These are phyloP conservation scores for Sinocyclocheilus grahami DNA, from an alignment of 2,113 vertebrate species.

Conservation along the genomic window DNA sequence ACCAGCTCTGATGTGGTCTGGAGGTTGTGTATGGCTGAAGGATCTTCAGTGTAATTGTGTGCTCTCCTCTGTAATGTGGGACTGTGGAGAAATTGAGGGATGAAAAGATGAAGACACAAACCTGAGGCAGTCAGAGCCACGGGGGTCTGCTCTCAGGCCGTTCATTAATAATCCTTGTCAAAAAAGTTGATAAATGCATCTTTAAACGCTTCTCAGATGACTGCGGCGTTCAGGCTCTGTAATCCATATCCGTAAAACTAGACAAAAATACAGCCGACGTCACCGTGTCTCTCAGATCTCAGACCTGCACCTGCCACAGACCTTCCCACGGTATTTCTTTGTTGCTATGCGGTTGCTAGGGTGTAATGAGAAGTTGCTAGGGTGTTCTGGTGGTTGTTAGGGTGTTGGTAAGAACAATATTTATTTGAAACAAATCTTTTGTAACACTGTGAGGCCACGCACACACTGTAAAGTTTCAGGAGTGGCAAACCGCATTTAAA, in stretches of 20 bases:
- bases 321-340: not conserved
- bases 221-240: conserved; percentile 72
- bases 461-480: no score
- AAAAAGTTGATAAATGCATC: conserved; percentile 75
- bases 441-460: no score
- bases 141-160: conserved; percentile 61
- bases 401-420: not conserved
- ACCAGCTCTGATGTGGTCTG: conserved; percentile 63
- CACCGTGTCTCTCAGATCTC: not conserved
- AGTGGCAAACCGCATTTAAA: no score
- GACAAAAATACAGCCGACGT: not conserved
- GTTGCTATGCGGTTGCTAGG: not conserved
- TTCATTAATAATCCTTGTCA: conserved; percentile 78
- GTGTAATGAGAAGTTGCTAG: no score
- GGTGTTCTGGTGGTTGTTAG: not conserved
- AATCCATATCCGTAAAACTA: conserved; percentile 60
- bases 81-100: not conserved
- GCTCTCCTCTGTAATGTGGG: not conserved
- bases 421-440: not conserved
- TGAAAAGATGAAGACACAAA: conserved; percentile 56
- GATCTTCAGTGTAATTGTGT: not conserved
- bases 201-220: conserved; percentile 69
- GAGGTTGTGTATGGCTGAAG: conserved; percentile 62
- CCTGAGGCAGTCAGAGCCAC: conserved; percentile 66
- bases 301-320: not conserved